Base-by-base conservation (phyloP, 1,140 invertebrate genomes). In the Drosophila subpulchrella region DNA sequence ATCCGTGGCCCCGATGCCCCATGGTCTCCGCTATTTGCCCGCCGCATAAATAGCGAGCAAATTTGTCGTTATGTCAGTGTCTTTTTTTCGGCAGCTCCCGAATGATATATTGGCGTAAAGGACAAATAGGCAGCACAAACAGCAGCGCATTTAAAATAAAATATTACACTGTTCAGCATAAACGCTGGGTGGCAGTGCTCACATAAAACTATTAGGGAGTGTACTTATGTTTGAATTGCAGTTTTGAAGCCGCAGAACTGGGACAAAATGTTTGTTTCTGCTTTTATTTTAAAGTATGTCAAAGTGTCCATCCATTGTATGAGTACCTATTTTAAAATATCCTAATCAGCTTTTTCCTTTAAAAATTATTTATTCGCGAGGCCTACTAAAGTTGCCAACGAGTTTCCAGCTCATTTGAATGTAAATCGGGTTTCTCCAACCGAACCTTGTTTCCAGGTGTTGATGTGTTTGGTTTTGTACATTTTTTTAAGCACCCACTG, bases 21-120 rank as follows among this genome's bases (percentile, higher is more conserved):
- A 20, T 20, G 20, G 36, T 42, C 36, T 27, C 42, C 13, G 24
- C 60, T 48, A 39, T 70, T 70, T 79, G 58, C 67, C 46, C 54
- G 51, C 56, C 70, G 53, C 71, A 88, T 82, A 72, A 77, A 81
- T 65, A 73, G 53, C 78, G 36, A 30, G 53, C 61, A 67, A 88
- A 86, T 88, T 89, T 88, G 84, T 84, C 63, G 73, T 58, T 66
- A 24, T 88, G 84, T 84, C 80, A 81, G 48, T 84, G 38, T 63
- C 30, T 56, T 67, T 75, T 75, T 76, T 75, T 75, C 41, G 62
- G 73, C 53, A 48, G 55, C 77, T 63, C 38, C 47, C 48, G 32
- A 66, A 79, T 89, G 77, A 88, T 84, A 89, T 78, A 88, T 88
- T 75, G 67, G 73, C 48, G 20, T 12, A 46, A 24, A 53, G 56